Percentiles rank a stretch among this genome's conserved stretches.
Conservation (phyloP, 2,797 vertebrate species). For the Heterohyrax brucei region DNA sequence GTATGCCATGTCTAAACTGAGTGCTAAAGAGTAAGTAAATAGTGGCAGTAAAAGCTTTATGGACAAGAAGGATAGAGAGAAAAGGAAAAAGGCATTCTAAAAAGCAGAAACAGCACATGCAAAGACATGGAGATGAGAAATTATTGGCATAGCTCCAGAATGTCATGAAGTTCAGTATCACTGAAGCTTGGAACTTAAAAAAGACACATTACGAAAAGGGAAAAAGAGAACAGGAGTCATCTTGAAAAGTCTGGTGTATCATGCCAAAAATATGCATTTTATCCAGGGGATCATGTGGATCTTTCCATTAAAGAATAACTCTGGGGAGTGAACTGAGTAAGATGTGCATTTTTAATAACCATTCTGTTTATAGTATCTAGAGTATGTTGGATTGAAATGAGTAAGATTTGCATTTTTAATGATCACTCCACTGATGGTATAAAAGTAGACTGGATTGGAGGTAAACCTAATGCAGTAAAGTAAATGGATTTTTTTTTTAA, state of each 20-base stretch:
- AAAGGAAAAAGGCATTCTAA: neutral
- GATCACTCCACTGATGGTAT: neutral
- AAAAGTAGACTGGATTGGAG: constrained; percentile 1
- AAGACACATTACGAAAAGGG: neutral
- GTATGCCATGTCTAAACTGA: neutral
- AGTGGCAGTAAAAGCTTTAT: neutral
- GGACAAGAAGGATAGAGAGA: neutral
- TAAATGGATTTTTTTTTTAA: neutral
- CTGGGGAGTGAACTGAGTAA: constrained; percentile 23
- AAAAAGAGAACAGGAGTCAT: neutral
- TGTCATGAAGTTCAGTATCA: neutral
- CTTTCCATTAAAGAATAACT: constrained; percentile 58
- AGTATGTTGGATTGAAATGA: constrained; percentile 43
- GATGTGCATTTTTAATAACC: constrained; percentile 77
- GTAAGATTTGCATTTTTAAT: constrained; percentile 75
- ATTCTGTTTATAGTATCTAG: neutral
- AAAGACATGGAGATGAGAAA: neutral
- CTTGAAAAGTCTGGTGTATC: neutral
- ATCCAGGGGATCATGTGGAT: neutral
- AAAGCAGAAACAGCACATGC: neutral
- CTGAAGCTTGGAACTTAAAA: neutral
- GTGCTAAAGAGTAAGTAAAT: neutral
- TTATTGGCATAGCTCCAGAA: neutral
- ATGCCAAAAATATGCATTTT: neutral
- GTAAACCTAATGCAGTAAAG: constrained; percentile 1